A percentile compares a stretch with the other conserved stretches of the same genome.
Conservation (phyloP, 2,797 vertebrate genomes). For the Bradypodion ventrale region DNA sequence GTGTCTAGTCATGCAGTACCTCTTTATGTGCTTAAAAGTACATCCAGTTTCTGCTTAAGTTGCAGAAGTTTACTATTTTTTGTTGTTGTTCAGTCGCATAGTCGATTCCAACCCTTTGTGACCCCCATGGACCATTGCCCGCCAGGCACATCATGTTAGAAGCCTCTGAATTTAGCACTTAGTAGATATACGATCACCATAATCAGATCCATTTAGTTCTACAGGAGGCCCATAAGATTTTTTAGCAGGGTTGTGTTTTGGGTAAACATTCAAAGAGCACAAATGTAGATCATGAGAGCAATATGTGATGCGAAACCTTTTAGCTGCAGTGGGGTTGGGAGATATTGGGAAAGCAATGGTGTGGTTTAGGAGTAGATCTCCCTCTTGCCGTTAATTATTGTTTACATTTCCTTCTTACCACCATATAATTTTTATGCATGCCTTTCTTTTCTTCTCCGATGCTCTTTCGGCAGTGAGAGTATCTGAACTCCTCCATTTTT, state of each 20-base stretch:
- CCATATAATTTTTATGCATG: conserved; percentile 18
- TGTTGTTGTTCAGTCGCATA: too few species aligned
- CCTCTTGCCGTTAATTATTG: conserved; percentile 1
- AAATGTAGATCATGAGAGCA: neutral
- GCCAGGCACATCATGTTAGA: too few species aligned
- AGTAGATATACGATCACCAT: neutral
- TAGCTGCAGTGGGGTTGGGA: neutral
- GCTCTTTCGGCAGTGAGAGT: conserved; percentile 7
- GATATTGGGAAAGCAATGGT: neutral
- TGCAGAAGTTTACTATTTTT: neutral
- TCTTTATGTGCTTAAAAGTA: too few species aligned
- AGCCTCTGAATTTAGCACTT: neutral
- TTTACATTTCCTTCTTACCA: conserved; percentile 37
- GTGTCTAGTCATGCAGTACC: too few species aligned
- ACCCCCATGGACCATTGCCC: neutral
- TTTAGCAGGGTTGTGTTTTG: neutral
- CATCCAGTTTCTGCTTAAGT: neutral
- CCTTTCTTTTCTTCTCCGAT: neutral
- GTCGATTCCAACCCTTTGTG: too few species aligned
- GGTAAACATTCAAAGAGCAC: neutral
- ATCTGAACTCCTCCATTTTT: conserved; percentile 11
- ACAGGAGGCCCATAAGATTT: neutral
- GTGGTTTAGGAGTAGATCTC: conserved; percentile 2
- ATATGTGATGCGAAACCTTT: neutral
- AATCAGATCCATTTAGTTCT: neutral